Conservation (phyloP, 2,888 invertebrate genomes). For the Dicyrtoma fusca region DNA sequence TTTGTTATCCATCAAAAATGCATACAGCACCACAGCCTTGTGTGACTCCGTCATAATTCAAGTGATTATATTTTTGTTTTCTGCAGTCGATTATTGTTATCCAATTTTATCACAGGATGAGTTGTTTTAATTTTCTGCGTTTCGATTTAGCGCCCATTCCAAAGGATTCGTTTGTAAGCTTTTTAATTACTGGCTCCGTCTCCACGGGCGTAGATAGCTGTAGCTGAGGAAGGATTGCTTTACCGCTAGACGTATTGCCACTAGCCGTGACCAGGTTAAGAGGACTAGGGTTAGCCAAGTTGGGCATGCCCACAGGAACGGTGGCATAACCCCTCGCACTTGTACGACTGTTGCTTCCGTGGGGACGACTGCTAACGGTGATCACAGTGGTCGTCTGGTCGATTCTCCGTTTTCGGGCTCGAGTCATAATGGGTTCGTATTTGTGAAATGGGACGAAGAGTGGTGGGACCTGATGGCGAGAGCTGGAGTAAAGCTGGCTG, state of each 20-base stretch:
- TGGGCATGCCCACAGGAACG: background rate
- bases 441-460: conserved; percentile 39
- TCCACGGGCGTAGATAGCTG: conserved; percentile 19
- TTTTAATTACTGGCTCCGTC: conserved; percentile 21
- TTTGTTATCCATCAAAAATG: too few species aligned
- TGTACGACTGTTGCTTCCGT: background rate
- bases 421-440: conserved; percentile 56
- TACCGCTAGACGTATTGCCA: conserved; percentile 25
- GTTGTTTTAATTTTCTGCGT: conserved; percentile 31
- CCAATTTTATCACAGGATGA: conserved; percentile 29
- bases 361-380: background rate
- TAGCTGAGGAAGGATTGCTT: background rate
- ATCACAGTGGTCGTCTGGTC: conserved; percentile 34
- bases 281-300: conserved; percentile 25
- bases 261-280: conserved; percentile 35
- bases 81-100: background rate
- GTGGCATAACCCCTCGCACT: conserved; percentile 24
- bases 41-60: background rate
- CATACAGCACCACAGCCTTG: too few species aligned
- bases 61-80: background rate
- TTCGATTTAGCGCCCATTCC: conserved; percentile 18
- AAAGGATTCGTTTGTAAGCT: conserved; percentile 7
- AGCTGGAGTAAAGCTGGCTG: conserved; percentile 26
- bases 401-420: conserved; percentile 54
- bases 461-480: conserved; percentile 29